Conservation (phyloP, 1,140 invertebrate genomes). For the Drosophila subpulchrella region DNA sequence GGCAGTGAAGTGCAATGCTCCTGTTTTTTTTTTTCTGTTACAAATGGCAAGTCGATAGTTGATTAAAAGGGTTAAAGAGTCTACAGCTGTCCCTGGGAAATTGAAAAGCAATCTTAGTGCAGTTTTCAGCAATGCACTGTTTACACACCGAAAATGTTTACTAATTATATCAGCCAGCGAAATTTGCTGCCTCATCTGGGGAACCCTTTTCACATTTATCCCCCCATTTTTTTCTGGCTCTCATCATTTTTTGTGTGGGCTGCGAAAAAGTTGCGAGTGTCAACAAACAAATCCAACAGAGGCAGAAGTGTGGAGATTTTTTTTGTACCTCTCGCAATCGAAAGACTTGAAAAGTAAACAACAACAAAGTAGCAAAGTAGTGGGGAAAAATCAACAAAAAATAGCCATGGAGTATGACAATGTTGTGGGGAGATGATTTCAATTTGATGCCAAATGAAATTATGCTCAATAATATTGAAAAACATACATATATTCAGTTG, state of each 20-base stretch:
- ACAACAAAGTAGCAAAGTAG: slow-evolving; percentile 30
- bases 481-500: slow-evolving; percentile 1
- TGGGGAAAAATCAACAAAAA: slow-evolving; percentile 13
- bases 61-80: not conserved
- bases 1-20: not conserved
- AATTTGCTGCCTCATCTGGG: slow-evolving; percentile 41
- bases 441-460: slow-evolving; percentile 38
- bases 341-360: slow-evolving; percentile 37
- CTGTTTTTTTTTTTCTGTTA: not conserved
- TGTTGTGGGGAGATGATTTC: not conserved
- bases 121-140: not conserved
- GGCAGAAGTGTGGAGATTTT: slow-evolving; percentile 10
- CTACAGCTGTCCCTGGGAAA: not conserved
- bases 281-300: slow-evolving; percentile 32
- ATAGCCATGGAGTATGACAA: slow-evolving; percentile 11
- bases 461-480: slow-evolving; percentile 11
- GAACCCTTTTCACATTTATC: slow-evolving; percentile 3
- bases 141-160: slow-evolving; percentile 17
- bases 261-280: slow-evolving; percentile 38
- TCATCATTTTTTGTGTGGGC: slow-evolving; percentile 26
- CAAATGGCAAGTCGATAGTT: not conserved
- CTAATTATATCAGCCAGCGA: slow-evolving; percentile 8
- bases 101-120: not conserved
- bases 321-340: slow-evolving; percentile 5
- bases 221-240: not conserved